Conservation (phyloP, 2,113 vertebrate genomes). For the Electrona antarctica region DNA sequence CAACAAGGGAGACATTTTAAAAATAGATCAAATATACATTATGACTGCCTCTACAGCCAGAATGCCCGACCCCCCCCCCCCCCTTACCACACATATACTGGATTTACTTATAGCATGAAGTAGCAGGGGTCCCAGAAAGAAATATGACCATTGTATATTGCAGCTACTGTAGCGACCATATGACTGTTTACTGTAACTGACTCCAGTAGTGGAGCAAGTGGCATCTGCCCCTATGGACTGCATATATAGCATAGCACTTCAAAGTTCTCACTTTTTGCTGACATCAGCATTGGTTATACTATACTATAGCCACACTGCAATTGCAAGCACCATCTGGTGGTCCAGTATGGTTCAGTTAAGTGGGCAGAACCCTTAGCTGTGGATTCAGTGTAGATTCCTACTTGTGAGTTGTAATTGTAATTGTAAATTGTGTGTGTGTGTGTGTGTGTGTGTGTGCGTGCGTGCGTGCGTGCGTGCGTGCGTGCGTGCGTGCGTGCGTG, state of each 20-base stretch:
- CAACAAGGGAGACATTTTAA: conserved; percentile 38
- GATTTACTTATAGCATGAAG: not conserved
- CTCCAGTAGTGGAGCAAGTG: conserved; percentile 19
- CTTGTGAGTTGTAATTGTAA: not conserved
- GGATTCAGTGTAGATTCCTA: not conserved
- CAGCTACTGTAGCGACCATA: too few species aligned
- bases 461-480: too few species aligned
- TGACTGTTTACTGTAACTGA: not conserved
- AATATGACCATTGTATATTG: not conserved
- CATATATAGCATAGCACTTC: not conserved
- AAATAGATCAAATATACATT: conserved; percentile 37
- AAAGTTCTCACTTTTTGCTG: conserved; percentile 38
- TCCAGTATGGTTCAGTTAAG: not conserved
- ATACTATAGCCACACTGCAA: not conserved
- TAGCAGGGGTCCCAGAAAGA: not conserved
- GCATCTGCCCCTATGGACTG: conserved; percentile 22
- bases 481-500: too few species aligned
- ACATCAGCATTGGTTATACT: conserved; percentile 13
- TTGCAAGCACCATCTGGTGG: conserved; percentile 53
- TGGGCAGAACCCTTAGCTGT: not conserved
- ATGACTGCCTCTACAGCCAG: not conserved
- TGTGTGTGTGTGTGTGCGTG: too few species aligned
- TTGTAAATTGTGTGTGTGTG: too few species aligned
- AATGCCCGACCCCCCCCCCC: not conserved
- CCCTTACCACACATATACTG: not conserved